These are phyloP conservation scores for Phoebastria nigripes DNA, from an alignment of 2,797 vertebrate species.

Conservation along the genomic window DNA sequence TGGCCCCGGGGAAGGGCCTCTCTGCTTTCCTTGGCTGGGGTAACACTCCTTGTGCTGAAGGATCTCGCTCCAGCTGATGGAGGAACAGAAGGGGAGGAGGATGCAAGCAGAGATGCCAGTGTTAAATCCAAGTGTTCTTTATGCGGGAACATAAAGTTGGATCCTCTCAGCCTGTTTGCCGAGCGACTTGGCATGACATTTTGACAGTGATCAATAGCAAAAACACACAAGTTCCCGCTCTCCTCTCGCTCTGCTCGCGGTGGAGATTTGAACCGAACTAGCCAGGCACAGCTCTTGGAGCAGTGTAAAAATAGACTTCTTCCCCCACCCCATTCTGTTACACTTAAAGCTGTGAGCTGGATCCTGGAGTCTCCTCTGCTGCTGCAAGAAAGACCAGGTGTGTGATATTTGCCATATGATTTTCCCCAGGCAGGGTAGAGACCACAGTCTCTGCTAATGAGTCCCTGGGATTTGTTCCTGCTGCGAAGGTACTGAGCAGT, in stretches of 20 bases:
- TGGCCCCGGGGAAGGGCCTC: not conserved
- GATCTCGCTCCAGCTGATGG: constrained; percentile 12
- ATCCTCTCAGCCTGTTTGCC: constrained; percentile 49
- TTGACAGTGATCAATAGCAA: constrained; percentile 62
- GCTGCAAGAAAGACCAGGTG: not conserved
- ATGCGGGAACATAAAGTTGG: constrained; percentile 56
- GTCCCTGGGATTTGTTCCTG: not conserved
- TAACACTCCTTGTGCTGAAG: not conserved
- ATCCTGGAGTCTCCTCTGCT: not conserved
- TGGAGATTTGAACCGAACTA: not conserved
- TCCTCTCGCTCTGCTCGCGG: not conserved
- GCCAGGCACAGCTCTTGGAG: not conserved
- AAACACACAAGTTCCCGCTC: not conserved
- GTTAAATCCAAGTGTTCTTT: constrained; percentile 61
- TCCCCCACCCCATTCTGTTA: constrained; percentile 53
- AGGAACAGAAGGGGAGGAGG: constrained; percentile 58
- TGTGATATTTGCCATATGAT: not conserved
- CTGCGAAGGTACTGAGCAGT: not conserved
- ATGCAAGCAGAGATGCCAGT: constrained; percentile 40
- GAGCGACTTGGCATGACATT: constrained; percentile 46
- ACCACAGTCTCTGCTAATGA: not conserved
- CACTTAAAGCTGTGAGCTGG: not conserved
- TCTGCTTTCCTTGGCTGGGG: constrained; percentile 13
- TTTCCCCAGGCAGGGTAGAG: not conserved
- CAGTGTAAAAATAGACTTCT: constrained; percentile 47